Conservation (phyloP, 2,113 vertebrate species). For the Oryzias melastigma region DNA sequence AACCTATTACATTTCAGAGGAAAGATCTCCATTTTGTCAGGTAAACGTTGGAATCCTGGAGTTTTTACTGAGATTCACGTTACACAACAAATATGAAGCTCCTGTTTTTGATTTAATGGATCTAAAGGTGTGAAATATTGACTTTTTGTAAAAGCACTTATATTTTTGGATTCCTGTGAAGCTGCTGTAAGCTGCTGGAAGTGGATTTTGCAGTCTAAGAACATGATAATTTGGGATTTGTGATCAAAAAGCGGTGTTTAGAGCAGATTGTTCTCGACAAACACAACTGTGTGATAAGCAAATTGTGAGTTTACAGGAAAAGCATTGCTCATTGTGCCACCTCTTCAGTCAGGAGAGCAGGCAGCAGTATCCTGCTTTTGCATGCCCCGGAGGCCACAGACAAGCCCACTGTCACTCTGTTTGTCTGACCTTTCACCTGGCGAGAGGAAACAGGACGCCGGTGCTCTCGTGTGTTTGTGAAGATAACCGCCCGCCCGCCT, state of each 20-base stretch:
- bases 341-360: conserved; percentile 50
- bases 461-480: conserved; percentile 66
- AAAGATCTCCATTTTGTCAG: too few species aligned
- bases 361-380: conserved; percentile 64
- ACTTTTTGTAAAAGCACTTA: not conserved
- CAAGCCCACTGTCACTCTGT: conserved; percentile 67
- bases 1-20: too few species aligned
- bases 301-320: conserved; percentile 25
- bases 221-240: too few species aligned
- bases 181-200: too few species aligned
- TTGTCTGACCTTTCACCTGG: conserved; percentile 74
- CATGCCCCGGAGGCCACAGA: conserved; percentile 47
- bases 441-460: conserved; percentile 76
- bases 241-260: too few species aligned
- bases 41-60: too few species aligned
- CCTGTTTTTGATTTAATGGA: not conserved
- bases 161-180: not conserved
- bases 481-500: conserved; percentile 65
- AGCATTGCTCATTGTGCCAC: conserved; percentile 38
- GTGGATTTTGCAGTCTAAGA: too few species aligned
- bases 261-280: too few species aligned
- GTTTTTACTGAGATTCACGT: too few species aligned
- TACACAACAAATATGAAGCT: not conserved
- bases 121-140: not conserved
- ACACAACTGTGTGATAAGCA: not conserved